Base-by-base conservation (phyloP, 2,113 vertebrate genomes). In the Bagarius yarrelli region DNA sequence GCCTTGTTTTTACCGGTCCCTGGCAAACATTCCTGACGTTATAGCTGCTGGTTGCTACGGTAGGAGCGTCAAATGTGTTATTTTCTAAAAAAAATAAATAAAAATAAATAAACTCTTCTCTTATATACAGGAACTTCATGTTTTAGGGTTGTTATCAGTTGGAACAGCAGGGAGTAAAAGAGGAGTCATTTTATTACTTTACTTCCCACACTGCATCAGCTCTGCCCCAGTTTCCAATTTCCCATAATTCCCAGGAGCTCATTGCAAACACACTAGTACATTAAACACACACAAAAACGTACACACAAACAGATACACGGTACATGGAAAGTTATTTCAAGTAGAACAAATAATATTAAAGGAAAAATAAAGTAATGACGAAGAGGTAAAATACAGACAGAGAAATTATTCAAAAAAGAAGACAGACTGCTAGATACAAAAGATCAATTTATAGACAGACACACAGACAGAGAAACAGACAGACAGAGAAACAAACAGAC, bases 211-310 rank as follows among this genome's bases (percentile, higher is more conserved):
- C 32, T 55, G 47, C 32, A 63, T 85, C 44, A 53, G 67, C 78
- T 63, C 71, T 86, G 83, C 66, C 84, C 84, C 78, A 83, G 72
- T 83, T 85, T 70, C 55, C 23, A 76, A 75, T 25, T 70, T 84
- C 77, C 80, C 76, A 55, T 44, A 63, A 83, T 50, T n/a, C 52
- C 66, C 34, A n/a, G 61, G 5, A 53, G 16, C 21, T 32, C 36
- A 23, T 8, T 47, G 36, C 47, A 61, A 15, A 73, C 53, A 72
- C 55, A 60, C 44, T 5, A 61, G 44, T 52, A 34, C 64, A 70
- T 19, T 21, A 40, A 21, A 44, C 66, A 71, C 66, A 44, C 25
- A 19, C 5, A n/a, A 16, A 57, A 16, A 57, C 19, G 19, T 16
- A 57, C 55, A 56, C 55, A 19, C 19, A 56, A 4, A 56, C 55